Evolutionary conservation across 1,140 invertebrate species (phyloP).

Genomic region (Drosophila subobscura): DNA sequence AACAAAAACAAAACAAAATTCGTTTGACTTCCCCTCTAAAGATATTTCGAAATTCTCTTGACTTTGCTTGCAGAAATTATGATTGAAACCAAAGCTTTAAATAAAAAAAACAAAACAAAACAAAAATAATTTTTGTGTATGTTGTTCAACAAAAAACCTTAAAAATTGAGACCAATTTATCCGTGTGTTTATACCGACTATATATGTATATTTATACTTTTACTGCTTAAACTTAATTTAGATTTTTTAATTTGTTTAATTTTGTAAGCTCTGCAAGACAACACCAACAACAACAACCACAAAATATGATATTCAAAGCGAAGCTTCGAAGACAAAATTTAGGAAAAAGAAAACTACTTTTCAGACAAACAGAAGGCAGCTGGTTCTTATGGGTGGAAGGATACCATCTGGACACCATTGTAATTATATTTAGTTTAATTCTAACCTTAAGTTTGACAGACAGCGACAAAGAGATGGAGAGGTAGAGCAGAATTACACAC

Average conservation of each 20-base stretch:
- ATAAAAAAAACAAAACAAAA: slow-evolving; percentile 20
- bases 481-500: slow-evolving; percentile 44
- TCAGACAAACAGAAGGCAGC: slow-evolving; percentile 33
- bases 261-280: slow-evolving; percentile 61
- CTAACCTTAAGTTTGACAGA: slow-evolving; percentile 57
- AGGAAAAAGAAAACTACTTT: slow-evolving; percentile 43
- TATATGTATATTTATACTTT: slow-evolving; percentile 28
- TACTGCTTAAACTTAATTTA: slow-evolving; percentile 41
- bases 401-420: slow-evolving; percentile 13
- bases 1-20: slow-evolving; percentile 33
- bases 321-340: slow-evolving; percentile 60
- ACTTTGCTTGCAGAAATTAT: slow-evolving; percentile 72
- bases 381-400: slow-evolving; percentile 19
- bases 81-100: slow-evolving; percentile 81
- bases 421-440: slow-evolving; percentile 56
- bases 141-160: slow-evolving; percentile 7
- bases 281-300: slow-evolving; percentile 9
- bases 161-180: slow-evolving; percentile 45
- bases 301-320: slow-evolving; percentile 57
- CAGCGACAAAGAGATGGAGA: slow-evolving; percentile 23
- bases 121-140: slow-evolving; percentile 16
- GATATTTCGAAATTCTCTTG: slow-evolving; percentile 38
- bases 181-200: slow-evolving; percentile 54
- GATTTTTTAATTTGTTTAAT: slow-evolving; percentile 40
- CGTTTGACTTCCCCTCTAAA: slow-evolving; percentile 19